Evolutionary conservation across 2,113 vertebrate genomes (phyloP).

Genomic region (Felis chaus): DNA sequence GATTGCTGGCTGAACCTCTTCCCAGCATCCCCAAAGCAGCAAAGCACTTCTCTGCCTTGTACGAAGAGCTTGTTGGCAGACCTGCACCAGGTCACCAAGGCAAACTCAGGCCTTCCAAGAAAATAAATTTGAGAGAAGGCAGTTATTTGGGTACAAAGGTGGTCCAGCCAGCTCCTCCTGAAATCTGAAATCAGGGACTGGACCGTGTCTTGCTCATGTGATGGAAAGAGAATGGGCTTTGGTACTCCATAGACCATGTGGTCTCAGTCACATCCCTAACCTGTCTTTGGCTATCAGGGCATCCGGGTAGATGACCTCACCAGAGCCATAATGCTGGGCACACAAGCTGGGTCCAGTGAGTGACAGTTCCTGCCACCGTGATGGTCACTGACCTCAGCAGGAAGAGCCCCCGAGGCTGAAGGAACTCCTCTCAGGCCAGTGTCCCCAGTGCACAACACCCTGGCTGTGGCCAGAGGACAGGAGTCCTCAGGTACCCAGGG

Average conservation of each 20-base stretch:
- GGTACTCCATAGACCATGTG: background rate
- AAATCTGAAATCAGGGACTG: background rate
- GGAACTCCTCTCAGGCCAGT: background rate
- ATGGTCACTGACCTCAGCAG: background rate
- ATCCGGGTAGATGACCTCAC: background rate
- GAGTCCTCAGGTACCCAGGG: fast-evolving
- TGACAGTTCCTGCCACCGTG: background rate
- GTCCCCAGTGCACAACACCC: fast-evolving
- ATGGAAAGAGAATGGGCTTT: background rate
- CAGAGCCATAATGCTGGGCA: background rate
- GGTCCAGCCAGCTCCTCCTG: background rate
- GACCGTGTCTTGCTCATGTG: no score
- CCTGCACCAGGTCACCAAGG: background rate
- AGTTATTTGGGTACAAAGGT: background rate
- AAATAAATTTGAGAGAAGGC: background rate
- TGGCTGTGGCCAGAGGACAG: background rate
- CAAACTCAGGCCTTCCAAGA: background rate
- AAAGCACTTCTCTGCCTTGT: no score
- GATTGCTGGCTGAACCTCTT: background rate
- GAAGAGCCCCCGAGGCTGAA: background rate
- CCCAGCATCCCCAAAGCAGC: background rate
- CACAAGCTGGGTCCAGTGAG: background rate
- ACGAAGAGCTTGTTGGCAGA: background rate
- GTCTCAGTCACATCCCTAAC: background rate
- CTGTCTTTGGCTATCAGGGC: background rate